These are phyloP conservation scores for Magallana nippona DNA, from an alignment of 2,888 invertebrate species.

Conservation along the genomic window DNA sequence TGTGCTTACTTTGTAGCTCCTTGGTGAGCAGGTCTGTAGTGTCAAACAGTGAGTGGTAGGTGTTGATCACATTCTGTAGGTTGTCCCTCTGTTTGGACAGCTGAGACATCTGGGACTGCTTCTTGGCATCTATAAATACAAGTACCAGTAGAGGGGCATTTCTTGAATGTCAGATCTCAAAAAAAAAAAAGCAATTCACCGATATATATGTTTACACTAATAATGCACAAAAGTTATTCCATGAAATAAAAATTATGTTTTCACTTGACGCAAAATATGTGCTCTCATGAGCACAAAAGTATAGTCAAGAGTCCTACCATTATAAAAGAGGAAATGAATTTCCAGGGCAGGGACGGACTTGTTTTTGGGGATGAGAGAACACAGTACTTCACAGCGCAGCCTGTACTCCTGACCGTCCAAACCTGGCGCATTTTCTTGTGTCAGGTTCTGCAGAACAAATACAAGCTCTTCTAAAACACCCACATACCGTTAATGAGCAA, in stretches of 20 bases:
- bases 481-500: background rate
- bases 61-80: conserved; percentile 72
- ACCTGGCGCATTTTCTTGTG: conserved; percentile 76
- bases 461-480: background rate
- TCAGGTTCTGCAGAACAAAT: conserved; percentile 62
- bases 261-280: background rate
- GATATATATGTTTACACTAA: background rate
- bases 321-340: conserved; percentile 78
- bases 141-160: too few species aligned
- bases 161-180: too few species aligned
- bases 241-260: background rate
- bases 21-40: conserved; percentile 76
- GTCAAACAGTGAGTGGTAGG: conserved; percentile 78
- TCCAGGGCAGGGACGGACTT: conserved; percentile 66
- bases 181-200: too few species aligned
- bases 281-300: background rate
- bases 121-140: conserved; percentile 76
- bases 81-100: conserved; percentile 77
- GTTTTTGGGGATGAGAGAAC: conserved; percentile 64
- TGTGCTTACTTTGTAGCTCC: conserved; percentile 76
- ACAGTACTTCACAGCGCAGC: conserved; percentile 65
- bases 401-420: conserved; percentile 77
- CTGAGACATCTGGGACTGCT: conserved; percentile 78
- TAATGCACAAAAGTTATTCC: background rate
- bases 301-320: conserved; percentile 69